phyloP scores from a whole-genome alignment of 2,888 invertebrate species.

The Cylloceria caligata region DNA sequence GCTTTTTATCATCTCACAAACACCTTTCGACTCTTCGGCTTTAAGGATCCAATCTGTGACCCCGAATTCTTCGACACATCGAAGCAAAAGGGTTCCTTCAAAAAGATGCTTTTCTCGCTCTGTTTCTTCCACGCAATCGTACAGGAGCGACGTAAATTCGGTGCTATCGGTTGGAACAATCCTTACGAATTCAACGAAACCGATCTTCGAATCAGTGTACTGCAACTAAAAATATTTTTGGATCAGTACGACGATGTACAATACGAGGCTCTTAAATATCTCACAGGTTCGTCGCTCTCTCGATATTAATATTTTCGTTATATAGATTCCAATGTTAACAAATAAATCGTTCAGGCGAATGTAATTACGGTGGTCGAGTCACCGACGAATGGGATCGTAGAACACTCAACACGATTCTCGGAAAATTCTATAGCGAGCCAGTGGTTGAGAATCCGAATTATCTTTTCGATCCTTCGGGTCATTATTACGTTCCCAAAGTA shows the following conservation, averaged over 20 bases:
- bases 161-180: constrained; percentile 98
- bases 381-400: constrained; percentile 99
- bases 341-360: constrained; percentile 88
- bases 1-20: not conserved
- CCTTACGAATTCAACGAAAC: constrained; percentile 98
- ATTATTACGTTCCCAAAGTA: constrained; percentile 90
- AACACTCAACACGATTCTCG: constrained; percentile 92
- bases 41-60: constrained; percentile 93
- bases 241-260: constrained; percentile 94
- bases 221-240: constrained; percentile 95
- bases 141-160: constrained; percentile 96
- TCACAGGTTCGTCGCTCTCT: constrained; percentile 86
- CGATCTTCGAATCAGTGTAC: constrained; percentile 94
- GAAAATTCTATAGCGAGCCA: constrained; percentile 91
- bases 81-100: constrained; percentile 91
- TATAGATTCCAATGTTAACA: not conserved
- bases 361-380: constrained; percentile 98
- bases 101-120: constrained; percentile 93
- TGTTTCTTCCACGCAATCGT: constrained; percentile 98
- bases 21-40: not conserved
- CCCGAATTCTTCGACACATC: constrained; percentile 94
- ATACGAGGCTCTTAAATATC: constrained; percentile 94
- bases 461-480: constrained; percentile 84
- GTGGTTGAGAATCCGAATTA: constrained; percentile 86
- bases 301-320: not conserved